phyloP scores from a whole-genome alignment of 2,113 vertebrate genomes.

The Microtus oregoni region DNA sequence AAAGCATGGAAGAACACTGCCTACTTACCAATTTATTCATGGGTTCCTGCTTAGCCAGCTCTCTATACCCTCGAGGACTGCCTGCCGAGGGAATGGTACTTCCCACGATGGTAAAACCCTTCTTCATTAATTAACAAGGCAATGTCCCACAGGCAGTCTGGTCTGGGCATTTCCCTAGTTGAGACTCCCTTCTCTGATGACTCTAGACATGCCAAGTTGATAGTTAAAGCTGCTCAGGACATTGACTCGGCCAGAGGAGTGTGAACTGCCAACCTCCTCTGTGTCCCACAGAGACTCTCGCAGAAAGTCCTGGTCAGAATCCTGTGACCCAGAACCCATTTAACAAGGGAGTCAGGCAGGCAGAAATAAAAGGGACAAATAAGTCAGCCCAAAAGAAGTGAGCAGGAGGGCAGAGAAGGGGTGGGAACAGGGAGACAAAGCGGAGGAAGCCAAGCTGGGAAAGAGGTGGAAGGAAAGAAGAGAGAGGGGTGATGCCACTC shows the following conservation, averaged over 20 bases:
- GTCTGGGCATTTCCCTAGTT: neutral
- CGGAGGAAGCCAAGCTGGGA: no score
- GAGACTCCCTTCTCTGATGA: neutral
- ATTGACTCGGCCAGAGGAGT: neutral
- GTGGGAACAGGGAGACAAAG: rapidly evolving
- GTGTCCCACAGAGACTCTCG: neutral
- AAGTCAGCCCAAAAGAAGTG: neutral
- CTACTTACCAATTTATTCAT: neutral
- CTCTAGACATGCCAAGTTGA: no score
- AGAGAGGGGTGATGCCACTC: rapidly evolving
- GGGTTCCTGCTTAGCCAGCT: neutral
- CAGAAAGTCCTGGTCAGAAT: neutral
- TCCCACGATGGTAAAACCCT: no score
- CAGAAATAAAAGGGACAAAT: neutral
- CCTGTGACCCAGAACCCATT: neutral
- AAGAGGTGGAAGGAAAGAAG: neutral
- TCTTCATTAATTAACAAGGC: neutral
- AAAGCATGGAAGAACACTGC: neutral
- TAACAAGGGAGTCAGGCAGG: neutral
- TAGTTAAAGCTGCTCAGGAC: neutral
- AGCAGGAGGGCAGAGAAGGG: rapidly evolving
- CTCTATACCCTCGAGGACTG: neutral
- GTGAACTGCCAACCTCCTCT: no score
- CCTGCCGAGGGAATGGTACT: neutral
- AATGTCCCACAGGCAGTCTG: neutral